Evolutionary conservation across 1,140 invertebrate species (phyloP), one percentile per base, ranked within the genome.

Genomic region (Lasaia peninsularis): DNA sequence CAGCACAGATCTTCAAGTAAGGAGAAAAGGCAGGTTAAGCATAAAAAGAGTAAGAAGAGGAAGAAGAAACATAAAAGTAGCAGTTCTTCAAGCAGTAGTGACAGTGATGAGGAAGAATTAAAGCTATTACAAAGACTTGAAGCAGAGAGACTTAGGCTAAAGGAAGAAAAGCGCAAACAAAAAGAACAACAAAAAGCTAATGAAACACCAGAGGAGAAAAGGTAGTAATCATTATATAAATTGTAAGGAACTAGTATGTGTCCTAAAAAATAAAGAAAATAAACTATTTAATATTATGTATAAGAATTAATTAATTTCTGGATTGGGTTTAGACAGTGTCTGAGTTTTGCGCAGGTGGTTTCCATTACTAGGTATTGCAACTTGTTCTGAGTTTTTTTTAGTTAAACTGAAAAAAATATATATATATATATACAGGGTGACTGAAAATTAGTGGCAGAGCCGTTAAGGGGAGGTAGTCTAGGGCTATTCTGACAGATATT

Each of bases 151-250:
- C 61, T 93, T 9, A 90, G 92, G 53, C 88, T 93, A 54, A 79
- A 92, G 11, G 92, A 94, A 55, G 93, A 96, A 51, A 92, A 90
- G 31, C 93, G 92, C 60, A 92, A 92, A 6, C 90, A 94, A 65
- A 99, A 98, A 72, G 96, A 98, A 67, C 58, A 94, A 32, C 78
- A 95, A 67, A 99, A 99, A 90, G 93, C 95, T 0, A 93, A 93
- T 40, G 98, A 99, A 91, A 99, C 98, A 1, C 95, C 97, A 1
- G 98, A 99, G 84, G 97, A 99, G 75, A 99, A 99, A 79, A 88
- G 87, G 87, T 89, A 66, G 2, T 7, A 28, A 7, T 2, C 8
- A 7, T 24, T 31, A 12, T 12, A 1, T 12, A 40, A 16, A n/a
- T n/a, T n/a, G n/a, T n/a, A n/a, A n/a, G n/a, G n/a, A n/a, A n/a